Base-by-base conservation (phyloP, 2,888 invertebrate species). In the Ashinkailepas kermadecensis region DNA sequence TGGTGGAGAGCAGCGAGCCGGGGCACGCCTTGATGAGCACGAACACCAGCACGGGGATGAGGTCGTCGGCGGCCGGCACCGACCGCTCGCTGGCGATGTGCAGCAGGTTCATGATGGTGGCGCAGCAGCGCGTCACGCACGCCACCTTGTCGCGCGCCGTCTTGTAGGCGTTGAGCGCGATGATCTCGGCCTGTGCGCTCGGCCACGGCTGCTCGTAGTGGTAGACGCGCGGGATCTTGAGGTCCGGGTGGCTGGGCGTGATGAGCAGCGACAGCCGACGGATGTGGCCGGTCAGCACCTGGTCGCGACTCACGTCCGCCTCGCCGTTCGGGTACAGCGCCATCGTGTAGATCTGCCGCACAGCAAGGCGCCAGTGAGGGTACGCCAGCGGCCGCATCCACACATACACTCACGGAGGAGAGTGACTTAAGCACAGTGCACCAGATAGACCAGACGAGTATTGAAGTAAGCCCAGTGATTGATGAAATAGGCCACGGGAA, bases 301-400 rank as follows among this genome's bases (percentile, higher is more conserved):
- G 93, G 88, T 99, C 99, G 83, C 98, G 89, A 56, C 94, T 92
- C 84, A 95, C 91, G 88, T 99, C 99, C 0, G 95, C 97, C 87
- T 99, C 99, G 8, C 96, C 96, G 87, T 99, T 98, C 11, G 99
- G 99, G 89, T 96, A 97, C 88, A 99, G 91, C 80, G 98, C 97
- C 86, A 95, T 93, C 70, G 93, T 91, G 88, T 99, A 99, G 81
- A 99, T 93, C 58, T 94, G 91, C n/a, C n/a, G 64, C 64, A 64
- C 64, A 18, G n/a, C 18, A 64, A 21, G 10, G 64, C 64, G n/a
- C 0, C 64, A 64, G 64, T 10, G 64, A 18, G 62, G 15, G 39
- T 39, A 39, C 39, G 39, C 39, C 39, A 39, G 4, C 39, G 39
- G 2, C 39, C 39, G 4, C 39, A 39, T 3, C 39, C 39, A 4